Base-by-base conservation (phyloP, 2,797 vertebrate species). In the Sternotherus odoratus region DNA sequence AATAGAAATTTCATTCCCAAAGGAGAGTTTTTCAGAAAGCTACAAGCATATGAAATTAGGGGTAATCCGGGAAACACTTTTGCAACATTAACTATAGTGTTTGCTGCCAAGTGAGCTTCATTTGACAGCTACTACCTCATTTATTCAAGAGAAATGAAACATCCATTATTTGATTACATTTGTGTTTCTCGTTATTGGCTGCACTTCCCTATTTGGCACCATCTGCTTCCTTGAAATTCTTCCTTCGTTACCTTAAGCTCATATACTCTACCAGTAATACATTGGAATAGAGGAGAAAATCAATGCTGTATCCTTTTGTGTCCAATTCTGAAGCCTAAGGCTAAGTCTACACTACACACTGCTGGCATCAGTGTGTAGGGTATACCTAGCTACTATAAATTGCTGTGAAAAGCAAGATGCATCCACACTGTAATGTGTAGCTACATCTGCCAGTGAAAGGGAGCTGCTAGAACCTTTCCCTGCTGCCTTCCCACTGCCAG, bases 101-200 rank as follows among this genome's bases (percentile, higher is more conserved):
- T 93, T 91, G 72, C 49, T 33, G 26, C 24, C 46, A 93, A 78
- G 4, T 15, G 54, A 89, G 36, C 28, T 60, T 79, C 87, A 77
- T 86, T 92, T 91, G 11, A 8, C 60, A 60, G 36, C 16, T 33
- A 84, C 79, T 69, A 79, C 28, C n/a, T 94, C 57, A 81, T 83
- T 84, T 77, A 80, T 56, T 77, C 50, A 36, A 49, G 74, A 92
- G 84, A 92, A 94, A 90, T 74, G 16, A 81, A 94, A 49, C 23
- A 85, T 86, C 13, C 72, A 30, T 51, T 93, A 85, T 86, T 83
- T 91, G 50, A 84, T 80, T 75, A 89, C 54, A 85, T 92, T 94
- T 80, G 56, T 78, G 23, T 83, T 96, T 94, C 63, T 89, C 12
- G 5, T 79, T 92, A 86, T 72, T 86, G 85, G 49, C 74, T 78